Evolutionary conservation across 92 coral and sea anemone genomes (phyloP).

Genomic region (Epizoanthus illoricatus): DNA sequence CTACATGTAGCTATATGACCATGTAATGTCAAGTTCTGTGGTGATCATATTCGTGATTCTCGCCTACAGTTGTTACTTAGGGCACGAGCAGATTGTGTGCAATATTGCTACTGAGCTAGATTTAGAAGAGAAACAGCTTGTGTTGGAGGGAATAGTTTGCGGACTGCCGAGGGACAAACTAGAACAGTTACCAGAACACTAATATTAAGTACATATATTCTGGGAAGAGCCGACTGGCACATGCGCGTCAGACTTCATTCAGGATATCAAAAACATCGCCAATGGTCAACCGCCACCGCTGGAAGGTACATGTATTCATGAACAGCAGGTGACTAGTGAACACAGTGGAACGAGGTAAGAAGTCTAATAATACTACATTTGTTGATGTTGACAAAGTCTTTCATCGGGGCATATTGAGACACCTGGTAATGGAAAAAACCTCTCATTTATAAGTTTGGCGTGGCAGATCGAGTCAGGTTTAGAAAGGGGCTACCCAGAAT

Average conservation of each 20-base stretch:
- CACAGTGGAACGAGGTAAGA: neutral
- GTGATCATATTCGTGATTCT: too few relatives aligned
- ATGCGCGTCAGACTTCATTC: neutral
- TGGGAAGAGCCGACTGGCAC: neutral
- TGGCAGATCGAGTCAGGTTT: constrained; percentile 51
- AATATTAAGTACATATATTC: neutral
- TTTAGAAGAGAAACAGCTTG: too few relatives aligned
- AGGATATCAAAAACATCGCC: neutral
- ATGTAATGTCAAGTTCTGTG: too few relatives aligned
- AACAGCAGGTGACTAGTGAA: neutral
- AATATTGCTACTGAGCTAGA: too few relatives aligned
- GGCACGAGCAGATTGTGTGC: too few relatives aligned
- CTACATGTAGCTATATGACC: too few relatives aligned
- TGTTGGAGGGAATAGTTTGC: too few relatives aligned
- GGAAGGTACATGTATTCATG: constrained; percentile 3
- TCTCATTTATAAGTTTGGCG: constrained; percentile 48
- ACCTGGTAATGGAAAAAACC: constrained; percentile 46
- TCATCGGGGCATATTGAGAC: constrained; percentile 48
- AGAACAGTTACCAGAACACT: too few relatives aligned
- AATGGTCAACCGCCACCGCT: constrained; percentile 17
- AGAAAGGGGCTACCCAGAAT: constrained; percentile 44
- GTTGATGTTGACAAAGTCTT: constrained; percentile 53
- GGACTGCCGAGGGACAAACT: too few relatives aligned
- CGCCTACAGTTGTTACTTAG: too few relatives aligned
- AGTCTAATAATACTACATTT: constrained; percentile 17